Percentiles rank a stretch among this genome's conserved stretches.
phyloP scores from a whole-genome alignment of 2,113 vertebrate species.

The Sinocyclocheilus anshuiensis region DNA sequence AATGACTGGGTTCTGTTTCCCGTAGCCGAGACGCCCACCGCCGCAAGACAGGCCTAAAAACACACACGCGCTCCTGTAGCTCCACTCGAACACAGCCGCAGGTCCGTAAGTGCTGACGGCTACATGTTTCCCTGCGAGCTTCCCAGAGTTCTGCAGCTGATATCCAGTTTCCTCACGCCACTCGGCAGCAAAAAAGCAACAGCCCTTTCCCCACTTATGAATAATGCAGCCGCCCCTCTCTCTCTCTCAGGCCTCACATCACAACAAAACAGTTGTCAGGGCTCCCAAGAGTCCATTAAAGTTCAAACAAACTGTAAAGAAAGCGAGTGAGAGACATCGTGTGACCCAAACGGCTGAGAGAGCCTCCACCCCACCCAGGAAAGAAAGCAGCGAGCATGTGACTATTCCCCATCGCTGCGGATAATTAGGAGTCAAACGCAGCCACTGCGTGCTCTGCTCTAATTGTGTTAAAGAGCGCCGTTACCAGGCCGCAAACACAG shows the following conservation, averaged over 20 bases:
- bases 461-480: slow-evolving; percentile 96
- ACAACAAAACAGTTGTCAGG: slow-evolving; percentile 77
- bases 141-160: slow-evolving; percentile 1
- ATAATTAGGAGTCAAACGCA: slow-evolving; percentile 91
- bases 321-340: slow-evolving; percentile 48
- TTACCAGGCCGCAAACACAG: slow-evolving; percentile 87
- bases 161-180: slow-evolving; percentile 69
- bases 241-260: slow-evolving; percentile 54
- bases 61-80: not conserved
- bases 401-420: slow-evolving; percentile 87
- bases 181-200: slow-evolving; percentile 73
- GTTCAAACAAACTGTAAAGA: slow-evolving; percentile 76
- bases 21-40: slow-evolving; percentile 71
- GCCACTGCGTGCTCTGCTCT: slow-evolving; percentile 81
- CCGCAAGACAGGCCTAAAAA: slow-evolving; percentile 69
- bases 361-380: slow-evolving; percentile 32
- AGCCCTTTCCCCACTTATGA: slow-evolving; percentile 72
- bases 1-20: slow-evolving; percentile 72
- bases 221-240: slow-evolving; percentile 71
- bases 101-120: not conserved
- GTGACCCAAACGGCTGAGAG: slow-evolving; percentile 66
- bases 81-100: not conserved
- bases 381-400: slow-evolving; percentile 64
- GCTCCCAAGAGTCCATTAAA: slow-evolving; percentile 77
- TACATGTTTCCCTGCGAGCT: not conserved